Evolutionary conservation across 2,113 vertebrate genomes (phyloP).

Genomic region (Carlito syrichta): DNA sequence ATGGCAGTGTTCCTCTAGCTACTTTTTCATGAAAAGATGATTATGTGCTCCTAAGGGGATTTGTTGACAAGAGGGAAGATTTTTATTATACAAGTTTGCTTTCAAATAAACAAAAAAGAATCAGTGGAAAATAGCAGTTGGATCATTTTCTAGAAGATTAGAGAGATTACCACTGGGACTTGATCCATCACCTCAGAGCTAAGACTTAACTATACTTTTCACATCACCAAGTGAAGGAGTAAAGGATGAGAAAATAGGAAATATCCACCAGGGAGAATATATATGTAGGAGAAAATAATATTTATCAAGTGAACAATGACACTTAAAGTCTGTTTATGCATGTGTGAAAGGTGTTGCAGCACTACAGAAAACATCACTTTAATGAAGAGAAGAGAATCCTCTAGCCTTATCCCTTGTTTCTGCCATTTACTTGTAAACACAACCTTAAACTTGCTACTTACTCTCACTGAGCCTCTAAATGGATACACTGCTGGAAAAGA

Average conservation of each 20-base stretch:
- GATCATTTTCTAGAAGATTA: slow-evolving; percentile 71
- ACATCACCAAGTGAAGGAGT: background rate
- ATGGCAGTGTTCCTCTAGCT: slow-evolving; percentile 46
- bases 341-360: background rate
- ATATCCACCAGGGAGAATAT: background rate
- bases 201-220: background rate
- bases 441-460: background rate
- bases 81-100: slow-evolving; percentile 57
- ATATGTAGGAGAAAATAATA: background rate
- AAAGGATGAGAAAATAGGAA: slow-evolving; percentile 10
- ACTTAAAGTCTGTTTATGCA: background rate
- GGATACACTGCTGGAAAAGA: background rate
- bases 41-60: slow-evolving; percentile 77
- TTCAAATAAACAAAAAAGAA: slow-evolving; percentile 48
- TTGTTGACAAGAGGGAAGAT: slow-evolving; percentile 74
- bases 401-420: background rate
- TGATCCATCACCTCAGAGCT: slow-evolving; percentile 33
- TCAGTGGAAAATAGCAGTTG: slow-evolving; percentile 47
- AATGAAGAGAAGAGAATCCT: background rate
- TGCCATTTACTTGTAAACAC: background rate
- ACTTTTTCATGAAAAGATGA: slow-evolving; percentile 70
- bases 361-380: background rate
- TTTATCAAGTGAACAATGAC: background rate
- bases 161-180: slow-evolving; percentile 57
- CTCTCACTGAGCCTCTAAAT: background rate